Evolutionary conservation across 2,113 vertebrate genomes (phyloP), one percentile per base, ranked within the genome.

Genomic region (Sturnus vulgaris): DNA sequence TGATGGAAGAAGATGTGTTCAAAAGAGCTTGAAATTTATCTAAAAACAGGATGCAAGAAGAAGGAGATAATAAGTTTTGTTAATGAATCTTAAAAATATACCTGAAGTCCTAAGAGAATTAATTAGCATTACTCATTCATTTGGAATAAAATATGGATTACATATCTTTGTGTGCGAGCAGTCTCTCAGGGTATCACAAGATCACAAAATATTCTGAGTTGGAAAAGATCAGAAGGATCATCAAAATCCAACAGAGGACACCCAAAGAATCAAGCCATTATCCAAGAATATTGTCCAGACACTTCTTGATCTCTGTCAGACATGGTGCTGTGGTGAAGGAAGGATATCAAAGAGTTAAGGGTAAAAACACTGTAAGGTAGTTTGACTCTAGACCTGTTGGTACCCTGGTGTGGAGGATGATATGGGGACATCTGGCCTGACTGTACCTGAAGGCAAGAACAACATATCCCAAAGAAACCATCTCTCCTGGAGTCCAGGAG

Each of bases 101-200:
- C 11, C 27, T 78, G 35, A 57, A 78, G 10, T 84, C 15, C 21
- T 75, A 55, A 1, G 3, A 59, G 35, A 82, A 73, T 78, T 55
- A 39, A 63, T 16, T 66, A 39, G 1, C 5, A 46, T 28, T n/a
- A 16, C 5, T 90, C 21, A 66, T 57, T 80, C 27, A 37, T 61
- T 92, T 77, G 50, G 13, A 61, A 40, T 60, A 24, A 71, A 61
- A 8, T 55, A 33, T 25, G 31, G 24, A 65, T 77, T 86, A 5
- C 2, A 1, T 33, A 82, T n/a, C 3, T 60, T 65, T 30, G 7
- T 61, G n/a, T 31, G 12, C 1, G 46, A 78, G 15, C 0, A 0
- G 46, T 56, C 17, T n/a, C 28, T 57, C 7, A 35, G 13, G 4
- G 7, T 22, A 23, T 31, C 61, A 35, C 16, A 76, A 27, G 31